Conservation (phyloP, 2,797 vertebrate genomes). For the Manis pentadactyla region DNA sequence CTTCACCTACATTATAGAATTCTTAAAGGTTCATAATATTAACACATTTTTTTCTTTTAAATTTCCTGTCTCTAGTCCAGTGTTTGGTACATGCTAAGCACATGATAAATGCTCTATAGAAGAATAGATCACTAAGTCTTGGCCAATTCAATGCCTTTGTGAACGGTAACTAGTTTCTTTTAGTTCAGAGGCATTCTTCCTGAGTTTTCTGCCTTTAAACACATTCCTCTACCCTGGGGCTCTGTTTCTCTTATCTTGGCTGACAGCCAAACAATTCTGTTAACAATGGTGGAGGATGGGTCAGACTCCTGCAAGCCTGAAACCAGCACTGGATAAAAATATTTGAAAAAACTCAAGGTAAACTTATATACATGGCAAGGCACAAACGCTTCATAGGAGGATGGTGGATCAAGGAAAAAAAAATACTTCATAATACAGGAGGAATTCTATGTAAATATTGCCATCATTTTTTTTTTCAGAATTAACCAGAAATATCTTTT, state of each 20-base stretch:
- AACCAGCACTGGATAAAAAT: neutral
- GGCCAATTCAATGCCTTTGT: neutral
- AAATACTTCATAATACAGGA: neutral
- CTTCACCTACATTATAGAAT: neutral
- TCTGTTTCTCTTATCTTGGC: neutral
- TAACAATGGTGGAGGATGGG: no score
- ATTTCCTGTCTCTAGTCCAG: neutral
- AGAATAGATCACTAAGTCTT: conserved; percentile 18
- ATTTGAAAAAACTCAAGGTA: neutral
- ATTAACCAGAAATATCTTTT: neutral
- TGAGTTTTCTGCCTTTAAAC: neutral
- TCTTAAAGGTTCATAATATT: conserved; percentile 15
- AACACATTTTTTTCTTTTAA: neutral
- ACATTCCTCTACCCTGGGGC: neutral
- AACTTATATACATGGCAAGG: neutral
- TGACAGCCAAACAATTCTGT: neutral
- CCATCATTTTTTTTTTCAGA: neutral
- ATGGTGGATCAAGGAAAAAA: neutral
- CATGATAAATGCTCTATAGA: neutral
- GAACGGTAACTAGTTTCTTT: neutral
- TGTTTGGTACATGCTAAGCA: neutral
- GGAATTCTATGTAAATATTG: neutral
- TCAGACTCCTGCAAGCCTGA: neutral
- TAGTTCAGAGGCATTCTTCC: neutral
- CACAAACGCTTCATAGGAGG: neutral